Evolutionary conservation across 2,888 invertebrate species (phyloP).

Genomic region (Caenorhabditis sp.): DNA sequence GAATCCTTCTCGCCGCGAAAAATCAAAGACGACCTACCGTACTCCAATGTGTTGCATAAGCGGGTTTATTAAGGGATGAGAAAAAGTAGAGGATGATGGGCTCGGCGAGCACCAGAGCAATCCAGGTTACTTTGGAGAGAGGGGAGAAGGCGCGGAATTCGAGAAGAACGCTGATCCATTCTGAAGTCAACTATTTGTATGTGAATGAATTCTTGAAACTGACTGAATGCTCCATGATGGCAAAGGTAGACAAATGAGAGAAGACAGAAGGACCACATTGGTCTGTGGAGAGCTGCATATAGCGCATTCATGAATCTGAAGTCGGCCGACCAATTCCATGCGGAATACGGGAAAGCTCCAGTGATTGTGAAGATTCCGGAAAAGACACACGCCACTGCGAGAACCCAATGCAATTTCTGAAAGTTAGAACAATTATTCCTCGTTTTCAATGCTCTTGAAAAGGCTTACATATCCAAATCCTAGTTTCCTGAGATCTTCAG

Average conservation of each 20-base stretch:
- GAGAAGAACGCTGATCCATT: conserved; percentile 72
- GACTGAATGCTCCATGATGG: conserved; percentile 70
- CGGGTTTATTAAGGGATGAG: conserved; percentile 81
- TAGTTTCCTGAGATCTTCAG: conserved; percentile 31
- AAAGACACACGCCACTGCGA: conserved; percentile 49
- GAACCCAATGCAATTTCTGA: conserved; percentile 50
- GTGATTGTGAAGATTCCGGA: conserved; percentile 59
- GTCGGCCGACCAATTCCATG: conserved; percentile 21
- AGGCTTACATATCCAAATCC: conserved; percentile 58
- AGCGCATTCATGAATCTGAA: conserved; percentile 64
- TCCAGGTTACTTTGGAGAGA: conserved; percentile 78
- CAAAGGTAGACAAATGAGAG: conserved; percentile 74
- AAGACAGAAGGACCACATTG: conserved; percentile 76
- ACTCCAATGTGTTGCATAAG: conserved; percentile 80
- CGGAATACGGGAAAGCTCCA: conserved; percentile 65
- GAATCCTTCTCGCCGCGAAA: conserved; percentile 6
- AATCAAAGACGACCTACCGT: conserved; percentile 70
- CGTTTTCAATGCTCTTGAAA: not conserved
- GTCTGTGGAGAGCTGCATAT: conserved; percentile 78
- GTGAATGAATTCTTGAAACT: not conserved
- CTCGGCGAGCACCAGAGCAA: conserved; percentile 77
- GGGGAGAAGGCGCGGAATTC: conserved; percentile 81
- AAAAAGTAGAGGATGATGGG: conserved; percentile 81
- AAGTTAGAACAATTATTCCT: conserved; percentile 1
- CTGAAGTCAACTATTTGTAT: conserved; percentile 29